Conservation (phyloP, 2,888 invertebrate species). For the Plutella xylostella region DNA sequence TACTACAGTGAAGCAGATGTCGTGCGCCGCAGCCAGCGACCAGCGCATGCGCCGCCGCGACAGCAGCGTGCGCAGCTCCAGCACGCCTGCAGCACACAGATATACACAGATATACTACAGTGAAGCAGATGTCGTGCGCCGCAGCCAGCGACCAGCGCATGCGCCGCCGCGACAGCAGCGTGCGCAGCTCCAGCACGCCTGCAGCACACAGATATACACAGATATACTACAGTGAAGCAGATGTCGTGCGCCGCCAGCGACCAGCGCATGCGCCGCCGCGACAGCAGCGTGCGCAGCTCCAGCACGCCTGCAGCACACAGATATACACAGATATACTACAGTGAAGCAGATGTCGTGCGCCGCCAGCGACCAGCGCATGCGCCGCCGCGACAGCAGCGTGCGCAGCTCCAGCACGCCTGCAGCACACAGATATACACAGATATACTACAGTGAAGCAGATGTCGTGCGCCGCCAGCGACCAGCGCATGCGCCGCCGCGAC, state of each 20-base stretch:
- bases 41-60: slow-evolving; percentile 82
- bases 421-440: no score
- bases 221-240: no score
- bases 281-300: slow-evolving; percentile 73
- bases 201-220: no score
- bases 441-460: slow-evolving; percentile 99
- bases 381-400: slow-evolving; percentile 71
- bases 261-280: slow-evolving; percentile 85
- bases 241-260: slow-evolving; percentile 96
- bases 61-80: slow-evolving; percentile 76
- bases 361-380: slow-evolving; percentile 93
- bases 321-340: no score
- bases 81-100: slow-evolving; percentile 74
- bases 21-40: slow-evolving; percentile 95
- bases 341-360: slow-evolving; percentile 99
- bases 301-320: slow-evolving; percentile 77
- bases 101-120: no score
- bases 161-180: slow-evolving; percentile 71
- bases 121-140: slow-evolving; percentile 99
- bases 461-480: slow-evolving; percentile 96
- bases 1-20: slow-evolving; percentile 99
- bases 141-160: slow-evolving; percentile 95
- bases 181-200: slow-evolving; percentile 78
- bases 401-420: slow-evolving; percentile 77
- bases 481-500: slow-evolving; percentile 80